These are phyloP conservation scores for Ceyx melanurus DNA, from an alignment of 2,113 vertebrate species.

Conservation along the genomic window DNA sequence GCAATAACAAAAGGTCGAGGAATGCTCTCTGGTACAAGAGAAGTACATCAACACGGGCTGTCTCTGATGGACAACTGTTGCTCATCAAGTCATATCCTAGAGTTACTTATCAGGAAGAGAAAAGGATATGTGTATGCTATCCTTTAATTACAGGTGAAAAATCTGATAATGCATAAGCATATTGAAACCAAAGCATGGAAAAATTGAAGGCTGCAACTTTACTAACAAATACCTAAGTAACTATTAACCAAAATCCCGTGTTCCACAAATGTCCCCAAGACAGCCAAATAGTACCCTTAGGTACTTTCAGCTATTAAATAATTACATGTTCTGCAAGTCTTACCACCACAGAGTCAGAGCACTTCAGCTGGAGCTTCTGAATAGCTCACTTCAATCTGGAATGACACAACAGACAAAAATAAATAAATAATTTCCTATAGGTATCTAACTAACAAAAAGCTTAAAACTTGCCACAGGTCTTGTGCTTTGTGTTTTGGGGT, in stretches of 20 bases:
- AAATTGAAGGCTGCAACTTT: background rate
- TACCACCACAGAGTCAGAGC: background rate
- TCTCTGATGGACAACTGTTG: background rate
- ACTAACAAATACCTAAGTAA: background rate
- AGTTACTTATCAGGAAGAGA: background rate
- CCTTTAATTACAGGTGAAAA: background rate
- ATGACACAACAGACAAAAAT: background rate
- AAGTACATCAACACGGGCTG: background rate
- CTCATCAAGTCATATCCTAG: background rate
- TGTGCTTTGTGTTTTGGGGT: background rate
- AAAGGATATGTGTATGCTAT: background rate
- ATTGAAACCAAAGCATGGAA: background rate
- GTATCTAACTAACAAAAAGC: background rate
- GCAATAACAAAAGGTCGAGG: accelerated
- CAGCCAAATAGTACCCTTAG: background rate
- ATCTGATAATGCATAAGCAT: background rate
- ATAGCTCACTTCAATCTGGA: slow-evolving; percentile 17
- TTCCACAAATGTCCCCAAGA: background rate
- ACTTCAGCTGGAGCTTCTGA: background rate
- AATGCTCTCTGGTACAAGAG: background rate
- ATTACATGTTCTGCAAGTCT: background rate
- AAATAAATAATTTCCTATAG: background rate
- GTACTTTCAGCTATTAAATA: background rate
- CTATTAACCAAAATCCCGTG: background rate
- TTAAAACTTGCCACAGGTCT: background rate